These are phyloP conservation scores for Lanistes nyassanus DNA, from an alignment of 1,140 invertebrate genomes.

Conservation along the genomic window DNA sequence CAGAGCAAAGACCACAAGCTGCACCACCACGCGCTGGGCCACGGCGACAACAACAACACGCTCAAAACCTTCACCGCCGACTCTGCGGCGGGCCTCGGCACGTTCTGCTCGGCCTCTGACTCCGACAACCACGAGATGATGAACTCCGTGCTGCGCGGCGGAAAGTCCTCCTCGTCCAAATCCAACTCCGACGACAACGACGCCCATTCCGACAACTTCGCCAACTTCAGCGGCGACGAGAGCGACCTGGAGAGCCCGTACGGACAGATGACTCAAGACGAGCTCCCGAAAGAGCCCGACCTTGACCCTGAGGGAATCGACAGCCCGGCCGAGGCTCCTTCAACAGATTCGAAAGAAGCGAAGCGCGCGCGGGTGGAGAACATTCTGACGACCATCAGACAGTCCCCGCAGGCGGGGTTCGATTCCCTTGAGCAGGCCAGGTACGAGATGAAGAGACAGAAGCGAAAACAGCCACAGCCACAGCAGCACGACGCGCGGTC, in stretches of 20 bases:
- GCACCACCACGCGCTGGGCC: slow-evolving; percentile 67
- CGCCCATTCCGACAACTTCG: slow-evolving; percentile 35
- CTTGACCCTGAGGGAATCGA: slow-evolving; percentile 46
- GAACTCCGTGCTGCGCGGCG: slow-evolving; percentile 14
- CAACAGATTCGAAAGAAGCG: slow-evolving; percentile 72
- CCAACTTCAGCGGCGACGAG: slow-evolving; percentile 47
- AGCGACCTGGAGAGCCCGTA: slow-evolving; percentile 33
- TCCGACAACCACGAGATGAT: slow-evolving; percentile 55
- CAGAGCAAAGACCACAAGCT: slow-evolving; percentile 62
- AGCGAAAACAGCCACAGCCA: slow-evolving; percentile 95
- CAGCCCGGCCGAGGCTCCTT: slow-evolving; percentile 43
- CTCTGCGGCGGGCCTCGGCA: slow-evolving; percentile 23
- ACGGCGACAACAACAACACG: slow-evolving; percentile 71
- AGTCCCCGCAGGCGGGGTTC: slow-evolving; percentile 74
- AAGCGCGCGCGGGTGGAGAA: slow-evolving; percentile 94
- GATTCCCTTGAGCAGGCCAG: slow-evolving; percentile 31
- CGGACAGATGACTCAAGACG: slow-evolving; percentile 36
- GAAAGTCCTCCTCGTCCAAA: slow-evolving; percentile 27
- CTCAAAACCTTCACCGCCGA: slow-evolving; percentile 56
- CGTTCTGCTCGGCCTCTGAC: slow-evolving; percentile 56
- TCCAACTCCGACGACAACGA: slow-evolving; percentile 37
- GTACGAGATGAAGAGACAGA: slow-evolving; percentile 83
- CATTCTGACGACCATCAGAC: slow-evolving; percentile 91
- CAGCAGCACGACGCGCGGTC: slow-evolving; percentile 82
- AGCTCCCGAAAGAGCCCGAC: slow-evolving; percentile 27